Percentiles rank a stretch among this genome's conserved stretches.
These are phyloP conservation scores for Silurus glanis DNA, from an alignment of 2,113 vertebrate genomes.

Conservation along the genomic window DNA sequence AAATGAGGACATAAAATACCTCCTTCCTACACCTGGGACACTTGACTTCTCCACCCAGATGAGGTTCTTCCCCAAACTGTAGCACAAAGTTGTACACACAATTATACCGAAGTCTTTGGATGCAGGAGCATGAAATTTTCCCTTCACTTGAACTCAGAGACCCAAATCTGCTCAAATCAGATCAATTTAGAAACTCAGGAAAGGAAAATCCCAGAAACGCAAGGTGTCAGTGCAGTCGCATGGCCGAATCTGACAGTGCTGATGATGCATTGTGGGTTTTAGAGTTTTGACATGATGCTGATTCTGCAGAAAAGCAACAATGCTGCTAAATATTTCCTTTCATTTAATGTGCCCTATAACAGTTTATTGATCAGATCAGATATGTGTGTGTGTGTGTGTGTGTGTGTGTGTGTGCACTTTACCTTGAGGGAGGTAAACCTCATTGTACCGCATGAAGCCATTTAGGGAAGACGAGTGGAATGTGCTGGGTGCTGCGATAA, in stretches of 20 bases:
- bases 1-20: too few species aligned
- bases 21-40: too few species aligned
- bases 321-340: too few species aligned
- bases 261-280: not conserved
- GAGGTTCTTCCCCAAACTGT: too few species aligned
- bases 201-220: not conserved
- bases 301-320: too few species aligned
- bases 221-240: not conserved
- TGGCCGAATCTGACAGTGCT: not conserved
- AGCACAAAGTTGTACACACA: too few species aligned
- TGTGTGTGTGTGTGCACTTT: not conserved
- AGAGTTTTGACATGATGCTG: not conserved
- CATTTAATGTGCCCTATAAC: not conserved
- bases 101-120: too few species aligned
- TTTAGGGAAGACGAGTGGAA: not conserved
- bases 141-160: too few species aligned
- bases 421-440: not conserved
- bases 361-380: not conserved
- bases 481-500: not conserved
- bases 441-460: not conserved
- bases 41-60: too few species aligned
- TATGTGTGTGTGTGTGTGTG: not conserved
- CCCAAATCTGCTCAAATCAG: too few species aligned
- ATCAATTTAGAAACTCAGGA: not conserved
- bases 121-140: too few species aligned